Evolutionary conservation across 2,888 invertebrate species (phyloP), one percentile per base, ranked within the genome.

Genomic region (Rutpela maculata): DNA sequence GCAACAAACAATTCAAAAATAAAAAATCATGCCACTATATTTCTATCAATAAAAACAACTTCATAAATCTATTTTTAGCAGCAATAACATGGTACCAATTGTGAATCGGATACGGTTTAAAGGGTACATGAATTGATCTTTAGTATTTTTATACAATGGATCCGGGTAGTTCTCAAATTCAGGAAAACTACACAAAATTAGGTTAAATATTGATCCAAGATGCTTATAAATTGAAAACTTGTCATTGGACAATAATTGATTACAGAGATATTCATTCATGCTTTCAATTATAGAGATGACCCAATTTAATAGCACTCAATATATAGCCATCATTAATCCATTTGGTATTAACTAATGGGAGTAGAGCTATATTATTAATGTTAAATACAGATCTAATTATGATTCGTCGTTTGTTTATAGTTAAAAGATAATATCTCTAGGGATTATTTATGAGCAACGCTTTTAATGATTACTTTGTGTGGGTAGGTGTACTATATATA

Each of bases 161-260:
- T 15, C 5, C 50, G n/a, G 50, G 50, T 6, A 7, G 50, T 50
- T 26, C 60, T 31, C 31, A 19, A 15, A 18, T n/a, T 65, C 65
- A 38, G 17, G 65, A 43, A 38, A 65, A 43, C 65, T 38, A 43
- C 43, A 17, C 31, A 65, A 60, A 70, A 70, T 60, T 60, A 31
- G 63, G 63, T 63, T 72, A 72, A 60, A 70, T 63, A 72, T 72
- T 72, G 63, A 72, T 72, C 63, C 12, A 15, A 17, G 10, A 55
- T 71, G 22, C 31, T 38, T 26, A 31, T 38, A 62, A 63, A 71
- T 72, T 72, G 72, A 63, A 55, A 62, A 26, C 63, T 63, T 63
- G 72, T 72, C 26, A 50, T 18, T 62, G 57, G 18, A 60, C 22
- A 50, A 15, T 38, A 60, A 15, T 22, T 9, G 17, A 50, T 19